Evolutionary conservation across 2,888 invertebrate species (phyloP).

Genomic region (Amiota minor): DNA sequence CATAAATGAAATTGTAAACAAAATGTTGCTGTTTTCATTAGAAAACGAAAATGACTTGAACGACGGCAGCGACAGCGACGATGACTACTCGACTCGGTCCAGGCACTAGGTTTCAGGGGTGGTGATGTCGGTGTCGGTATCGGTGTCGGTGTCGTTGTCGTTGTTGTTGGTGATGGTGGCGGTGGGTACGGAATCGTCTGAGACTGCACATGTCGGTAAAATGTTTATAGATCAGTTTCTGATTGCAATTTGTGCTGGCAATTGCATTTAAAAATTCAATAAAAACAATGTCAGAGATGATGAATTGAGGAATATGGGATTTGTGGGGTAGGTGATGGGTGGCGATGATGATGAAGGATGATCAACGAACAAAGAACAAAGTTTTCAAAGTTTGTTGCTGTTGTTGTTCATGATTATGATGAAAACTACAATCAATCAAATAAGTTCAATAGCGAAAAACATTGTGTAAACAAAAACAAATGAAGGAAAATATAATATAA

Average conservation of each 20-base stretch:
- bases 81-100: background rate
- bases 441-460: constrained; percentile 4
- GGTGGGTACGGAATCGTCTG: too few species aligned
- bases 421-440: constrained; percentile 11
- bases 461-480: background rate
- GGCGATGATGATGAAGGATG: too few species aligned
- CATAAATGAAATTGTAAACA: background rate
- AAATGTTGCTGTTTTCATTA: background rate
- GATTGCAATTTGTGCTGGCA: constrained; percentile 15
- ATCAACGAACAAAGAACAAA: too few species aligned
- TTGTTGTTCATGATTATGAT: background rate
- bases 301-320: too few species aligned
- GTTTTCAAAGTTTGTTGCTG: too few species aligned
- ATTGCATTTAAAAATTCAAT: constrained; percentile 5
- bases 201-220: too few species aligned
- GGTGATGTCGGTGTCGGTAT: background rate
- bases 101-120: too few species aligned
- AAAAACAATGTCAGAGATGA: too few species aligned
- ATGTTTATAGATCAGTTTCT: constrained; percentile 20
- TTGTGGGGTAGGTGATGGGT: too few species aligned
- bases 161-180: background rate
- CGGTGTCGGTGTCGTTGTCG: background rate
- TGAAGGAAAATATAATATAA: background rate
- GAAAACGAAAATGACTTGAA: background rate
- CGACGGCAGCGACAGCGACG: background rate